These are phyloP conservation scores for Lottia gigantea DNA, from an alignment of 2,888 invertebrate species.

Conservation along the genomic window DNA sequence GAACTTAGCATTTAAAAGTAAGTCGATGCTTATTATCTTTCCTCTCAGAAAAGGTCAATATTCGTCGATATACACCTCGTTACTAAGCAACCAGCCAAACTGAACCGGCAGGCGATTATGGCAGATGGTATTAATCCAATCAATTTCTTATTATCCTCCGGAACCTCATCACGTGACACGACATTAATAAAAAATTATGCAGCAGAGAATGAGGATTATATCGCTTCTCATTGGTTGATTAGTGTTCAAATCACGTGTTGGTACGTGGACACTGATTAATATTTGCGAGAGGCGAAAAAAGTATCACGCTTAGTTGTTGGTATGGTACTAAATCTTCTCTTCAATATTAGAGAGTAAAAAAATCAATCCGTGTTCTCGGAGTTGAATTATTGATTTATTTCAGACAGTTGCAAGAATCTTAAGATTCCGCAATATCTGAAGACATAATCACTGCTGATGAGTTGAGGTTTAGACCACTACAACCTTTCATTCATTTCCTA, in stretches of 20 bases:
- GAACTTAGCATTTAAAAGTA: too few species aligned
- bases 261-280: not conserved
- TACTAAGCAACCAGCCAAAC: not conserved
- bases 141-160: conserved; percentile 5
- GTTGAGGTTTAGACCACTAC: too few species aligned
- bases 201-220: not conserved
- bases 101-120: not conserved
- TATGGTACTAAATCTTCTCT: too few species aligned
- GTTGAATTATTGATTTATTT: too few species aligned
- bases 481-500: too few species aligned
- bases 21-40: not conserved
- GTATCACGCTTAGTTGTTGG: too few species aligned
- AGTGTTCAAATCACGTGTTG: not conserved
- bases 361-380: too few species aligned
- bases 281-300: too few species aligned
- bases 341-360: too few species aligned
- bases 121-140: conserved; percentile 8
- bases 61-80: conserved; percentile 1
- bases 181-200: not conserved
- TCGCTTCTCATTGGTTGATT: conserved; percentile 5
- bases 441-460: too few species aligned
- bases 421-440: too few species aligned
- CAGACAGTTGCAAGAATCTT: too few species aligned
- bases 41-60: not conserved
- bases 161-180: not conserved